Base-by-base conservation (phyloP, 2,113 vertebrate species). In the Cephalopterus ornatus region DNA sequence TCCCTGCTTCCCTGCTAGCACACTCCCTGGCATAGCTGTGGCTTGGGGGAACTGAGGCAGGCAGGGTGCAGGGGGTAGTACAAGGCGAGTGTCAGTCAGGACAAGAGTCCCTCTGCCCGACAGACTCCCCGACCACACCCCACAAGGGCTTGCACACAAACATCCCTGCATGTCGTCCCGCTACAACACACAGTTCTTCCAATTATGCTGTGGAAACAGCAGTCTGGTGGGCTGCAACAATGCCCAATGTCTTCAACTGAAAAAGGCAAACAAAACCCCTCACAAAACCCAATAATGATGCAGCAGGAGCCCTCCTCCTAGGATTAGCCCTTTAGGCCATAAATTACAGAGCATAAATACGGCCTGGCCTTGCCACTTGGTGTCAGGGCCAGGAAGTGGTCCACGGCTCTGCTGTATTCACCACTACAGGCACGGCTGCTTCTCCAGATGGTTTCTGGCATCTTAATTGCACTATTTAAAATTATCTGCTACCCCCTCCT, bases 101-200 rank as follows among this genome's bases (percentile, higher is more conserved):
- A 37, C 5, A 11, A 28, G 41, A 52, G 50, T 24, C 30, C 46
- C 23, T 56, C 59, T 53, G 59, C 44, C 55, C 42, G 30, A 6
- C 12, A 21, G 71, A 67, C 37, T 73, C 19, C 19, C 47, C 1
- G 2, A 13, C 26, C 37, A 62, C 26, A 37, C 6, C 42, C 19
- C 11, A 0, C 24, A 16, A 76, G 18, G 41, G 14, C 15, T 50
- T 3, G 1, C 37, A 56, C 7, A 42, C 16, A 32, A 87, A 49
- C 18, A 32, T 23, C 30, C 49, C 71, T 33, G 27, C 10, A 13
- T 2, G 0, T 46, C 63, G 37, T 13, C n/a, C 42, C 3, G 0
- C 37, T 23, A 39, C 14, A 32, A 33, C 33, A 42, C 24, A 19
- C 26, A 44, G 5, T 6, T 39, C 62, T 61, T 44, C 56, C 61